phyloP scores from a whole-genome alignment of 2,113 vertebrate species.

The Osmerus eperlanus region DNA sequence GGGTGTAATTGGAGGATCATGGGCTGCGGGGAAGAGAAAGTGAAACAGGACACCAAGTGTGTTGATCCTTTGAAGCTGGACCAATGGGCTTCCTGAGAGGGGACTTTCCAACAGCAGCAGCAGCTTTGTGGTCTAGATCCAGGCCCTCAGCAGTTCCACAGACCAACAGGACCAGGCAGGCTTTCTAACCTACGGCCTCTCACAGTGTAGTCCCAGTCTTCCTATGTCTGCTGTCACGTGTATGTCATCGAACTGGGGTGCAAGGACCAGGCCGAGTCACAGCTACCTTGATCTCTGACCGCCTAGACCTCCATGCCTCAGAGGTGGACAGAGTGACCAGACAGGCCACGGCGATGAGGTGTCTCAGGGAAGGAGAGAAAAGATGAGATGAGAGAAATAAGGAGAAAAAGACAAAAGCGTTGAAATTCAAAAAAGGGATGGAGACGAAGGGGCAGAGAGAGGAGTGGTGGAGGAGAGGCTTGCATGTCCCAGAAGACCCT shows the following conservation, averaged over 20 bases:
- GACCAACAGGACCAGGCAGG: too few relatives aligned
- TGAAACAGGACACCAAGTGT: background rate
- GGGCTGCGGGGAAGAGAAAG: background rate
- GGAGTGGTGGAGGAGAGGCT: conserved; percentile 21
- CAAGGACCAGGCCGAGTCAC: conserved; percentile 9
- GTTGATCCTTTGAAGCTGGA: background rate
- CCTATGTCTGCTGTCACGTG: background rate
- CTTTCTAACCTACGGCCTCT: background rate
- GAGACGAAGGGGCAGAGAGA: background rate
- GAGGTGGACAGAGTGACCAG: conserved; percentile 17
- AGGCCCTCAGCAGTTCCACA: too few relatives aligned
- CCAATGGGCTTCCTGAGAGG: background rate
- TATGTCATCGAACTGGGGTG: background rate
- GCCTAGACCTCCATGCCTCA: conserved; percentile 3
- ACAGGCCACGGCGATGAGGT: background rate
- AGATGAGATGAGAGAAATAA: conserved; percentile 2
- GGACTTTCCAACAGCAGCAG: background rate
- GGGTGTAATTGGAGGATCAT: background rate
- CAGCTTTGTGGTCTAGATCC: too few relatives aligned
- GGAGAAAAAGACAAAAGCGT: background rate
- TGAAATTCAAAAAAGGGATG: background rate
- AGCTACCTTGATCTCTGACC: conserved; percentile 27
- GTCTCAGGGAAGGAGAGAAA: background rate
- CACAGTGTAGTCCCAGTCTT: background rate
- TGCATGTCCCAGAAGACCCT: conserved; percentile 4